Evolutionary conservation across 2,888 invertebrate genomes (phyloP).

Genomic region (Cordilura impudica): DNA sequence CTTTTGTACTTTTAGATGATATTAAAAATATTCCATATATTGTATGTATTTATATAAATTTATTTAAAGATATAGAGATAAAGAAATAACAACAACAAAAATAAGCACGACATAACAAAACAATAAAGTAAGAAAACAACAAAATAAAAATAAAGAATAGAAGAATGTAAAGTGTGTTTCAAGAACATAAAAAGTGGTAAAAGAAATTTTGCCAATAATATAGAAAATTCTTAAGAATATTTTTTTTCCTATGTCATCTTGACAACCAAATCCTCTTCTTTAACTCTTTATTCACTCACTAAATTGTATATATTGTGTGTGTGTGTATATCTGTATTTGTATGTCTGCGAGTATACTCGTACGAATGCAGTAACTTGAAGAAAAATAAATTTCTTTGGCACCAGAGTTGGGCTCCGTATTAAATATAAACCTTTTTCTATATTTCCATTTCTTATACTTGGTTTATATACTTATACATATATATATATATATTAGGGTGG

Average conservation of each 20-base stretch:
- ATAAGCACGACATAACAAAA: neutral
- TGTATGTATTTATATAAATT: no score
- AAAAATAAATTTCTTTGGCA: no score
- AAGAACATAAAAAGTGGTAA: slow-evolving; percentile 30
- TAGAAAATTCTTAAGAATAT: slow-evolving; percentile 1
- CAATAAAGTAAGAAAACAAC: neutral
- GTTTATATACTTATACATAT: no score
- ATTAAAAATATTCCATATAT: no score
- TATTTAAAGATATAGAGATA: neutral
- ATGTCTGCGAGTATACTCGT: neutral
- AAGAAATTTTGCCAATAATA: slow-evolving; percentile 16
- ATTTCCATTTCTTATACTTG: neutral
- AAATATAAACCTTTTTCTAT: neutral
- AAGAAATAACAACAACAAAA: neutral
- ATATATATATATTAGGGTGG: no score
- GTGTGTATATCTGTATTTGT: neutral
- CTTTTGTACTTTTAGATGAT: no score
- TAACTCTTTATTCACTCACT: neutral
- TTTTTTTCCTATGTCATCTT: neutral
- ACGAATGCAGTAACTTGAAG: neutral
- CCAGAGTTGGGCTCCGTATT: no score
- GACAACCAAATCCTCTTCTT: neutral
- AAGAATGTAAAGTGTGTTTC: slow-evolving; percentile 39
- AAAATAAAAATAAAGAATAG: neutral
- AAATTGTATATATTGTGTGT: neutral